Conservation (phyloP, 1,140 invertebrate species). For the Drosophila seguyi region DNA sequence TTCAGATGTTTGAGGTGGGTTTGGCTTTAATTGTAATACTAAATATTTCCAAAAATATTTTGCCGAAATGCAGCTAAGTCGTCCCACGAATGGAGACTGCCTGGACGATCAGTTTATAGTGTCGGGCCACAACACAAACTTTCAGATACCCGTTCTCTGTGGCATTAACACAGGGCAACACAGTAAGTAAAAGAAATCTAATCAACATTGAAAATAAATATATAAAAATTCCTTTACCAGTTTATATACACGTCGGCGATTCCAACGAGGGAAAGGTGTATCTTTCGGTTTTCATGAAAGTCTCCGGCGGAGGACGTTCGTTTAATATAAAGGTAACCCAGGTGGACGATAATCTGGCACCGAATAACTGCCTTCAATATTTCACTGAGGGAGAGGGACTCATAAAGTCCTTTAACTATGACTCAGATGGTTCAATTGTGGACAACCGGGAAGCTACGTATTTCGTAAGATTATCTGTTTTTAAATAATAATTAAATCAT, state of each 20-base stretch:
- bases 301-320: slow-evolving; percentile 85
- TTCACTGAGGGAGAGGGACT: slow-evolving; percentile 87
- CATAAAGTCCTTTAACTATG: slow-evolving; percentile 91
- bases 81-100: slow-evolving; percentile 89
- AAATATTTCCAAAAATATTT: neutral
- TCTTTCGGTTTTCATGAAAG: slow-evolving; percentile 88
- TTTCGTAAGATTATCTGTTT: slow-evolving; percentile 84
- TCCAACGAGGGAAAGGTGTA: slow-evolving; percentile 87
- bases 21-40: neutral
- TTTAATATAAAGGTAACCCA: slow-evolving; percentile 90
- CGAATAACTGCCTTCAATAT: slow-evolving; percentile 90
- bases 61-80: slow-evolving; percentile 86
- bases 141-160: slow-evolving; percentile 89
- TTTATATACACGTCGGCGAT: slow-evolving; percentile 90
- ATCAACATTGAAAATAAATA: neutral
- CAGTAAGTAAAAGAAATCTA: slow-evolving; percentile 85
- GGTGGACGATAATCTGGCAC: slow-evolving; percentile 85
- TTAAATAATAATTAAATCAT: too few species aligned
- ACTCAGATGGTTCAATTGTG: slow-evolving; percentile 86
- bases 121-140: slow-evolving; percentile 89
- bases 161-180: slow-evolving; percentile 92
- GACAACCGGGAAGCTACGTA: slow-evolving; percentile 86
- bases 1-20: slow-evolving; percentile 89
- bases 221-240: slow-evolving; percentile 83
- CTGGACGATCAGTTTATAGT: slow-evolving; percentile 89